A percentile compares a stretch with the other conserved stretches of the same genome.
These are phyloP conservation scores for Alexandromys oeconomus DNA, from an alignment of 2,797 vertebrate genomes.

Conservation along the genomic window DNA sequence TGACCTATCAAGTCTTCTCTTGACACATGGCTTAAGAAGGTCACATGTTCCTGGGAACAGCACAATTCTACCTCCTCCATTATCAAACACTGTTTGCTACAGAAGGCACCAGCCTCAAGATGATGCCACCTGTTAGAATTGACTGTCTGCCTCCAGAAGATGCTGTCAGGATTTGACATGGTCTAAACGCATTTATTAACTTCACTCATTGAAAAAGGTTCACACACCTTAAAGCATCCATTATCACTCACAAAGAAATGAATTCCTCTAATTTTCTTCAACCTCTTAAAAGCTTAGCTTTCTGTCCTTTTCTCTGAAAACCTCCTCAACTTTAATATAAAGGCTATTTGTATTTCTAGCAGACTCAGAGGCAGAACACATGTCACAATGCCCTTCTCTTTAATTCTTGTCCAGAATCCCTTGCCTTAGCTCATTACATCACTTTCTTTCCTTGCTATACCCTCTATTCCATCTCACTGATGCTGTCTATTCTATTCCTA, in stretches of 20 bases:
- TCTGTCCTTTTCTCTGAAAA: constrained; percentile 1
- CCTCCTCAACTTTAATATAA: neutral
- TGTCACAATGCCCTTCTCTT: neutral
- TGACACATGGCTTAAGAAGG: neutral
- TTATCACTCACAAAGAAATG: constrained; percentile 28
- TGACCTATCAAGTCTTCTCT: constrained; percentile 29
- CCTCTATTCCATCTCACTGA: neutral
- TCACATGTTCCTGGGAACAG: neutral
- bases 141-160: neutral
- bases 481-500: neutral
- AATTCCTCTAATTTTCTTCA: constrained; percentile 17
- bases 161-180: neutral
- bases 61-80: neutral
- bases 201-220: constrained; percentile 40
- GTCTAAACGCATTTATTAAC: constrained; percentile 31
- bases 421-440: neutral
- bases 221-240: neutral
- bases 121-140: constrained; percentile 23
- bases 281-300: neutral
- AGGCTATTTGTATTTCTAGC: constrained; percentile 21
- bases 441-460: constrained; percentile 13
- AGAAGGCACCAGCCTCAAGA: constrained; percentile 44
- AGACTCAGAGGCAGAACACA: neutral
- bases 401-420: neutral
- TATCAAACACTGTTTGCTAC: neutral